Conservation (phyloP, 2,888 invertebrate genomes). For the Phragmatobia fuliginosa region DNA sequence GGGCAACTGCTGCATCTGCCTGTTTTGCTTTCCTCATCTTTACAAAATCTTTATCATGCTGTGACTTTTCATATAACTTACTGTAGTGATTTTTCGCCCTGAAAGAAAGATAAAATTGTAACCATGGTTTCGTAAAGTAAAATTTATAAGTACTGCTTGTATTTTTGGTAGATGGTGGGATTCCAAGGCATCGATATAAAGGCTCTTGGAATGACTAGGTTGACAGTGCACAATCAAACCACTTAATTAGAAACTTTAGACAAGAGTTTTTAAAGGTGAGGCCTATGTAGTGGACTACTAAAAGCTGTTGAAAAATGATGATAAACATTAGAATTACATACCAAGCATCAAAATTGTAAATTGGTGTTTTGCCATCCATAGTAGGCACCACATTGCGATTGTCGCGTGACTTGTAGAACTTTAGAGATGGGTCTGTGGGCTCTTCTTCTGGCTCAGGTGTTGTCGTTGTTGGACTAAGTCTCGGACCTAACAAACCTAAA, state of each 20-base stretch:
- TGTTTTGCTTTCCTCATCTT: slow-evolving; percentile 51
- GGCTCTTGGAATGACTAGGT: too few species aligned
- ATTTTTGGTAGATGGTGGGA: too few species aligned
- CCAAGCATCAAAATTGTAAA: slow-evolving; percentile 95
- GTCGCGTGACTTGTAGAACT: slow-evolving; percentile 89
- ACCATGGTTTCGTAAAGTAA: background rate
- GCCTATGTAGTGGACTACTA: too few species aligned
- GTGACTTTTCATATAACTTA: slow-evolving; percentile 63
- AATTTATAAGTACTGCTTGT: background rate
- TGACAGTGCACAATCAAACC: too few species aligned
- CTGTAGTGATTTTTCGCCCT: slow-evolving; percentile 86
- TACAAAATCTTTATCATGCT: slow-evolving; percentile 63
- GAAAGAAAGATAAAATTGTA: slow-evolving; percentile 43
- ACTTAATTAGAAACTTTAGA: too few species aligned
- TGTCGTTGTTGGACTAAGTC: slow-evolving; percentile 55
- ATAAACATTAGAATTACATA: slow-evolving; percentile 45
- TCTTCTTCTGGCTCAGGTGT: slow-evolving; percentile 72
- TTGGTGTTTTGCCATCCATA: slow-evolving; percentile 87
- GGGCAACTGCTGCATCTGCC: slow-evolving; percentile 36
- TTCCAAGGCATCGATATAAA: too few species aligned
- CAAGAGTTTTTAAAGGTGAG: too few species aligned
- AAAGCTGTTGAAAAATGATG: too few species aligned
- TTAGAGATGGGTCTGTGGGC: slow-evolving; percentile 85
- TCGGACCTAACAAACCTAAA: slow-evolving; percentile 68
- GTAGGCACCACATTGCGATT: slow-evolving; percentile 83